phyloP scores from a whole-genome alignment of 2,113 vertebrate genomes.

The Hemibagrus wyckioides region DNA sequence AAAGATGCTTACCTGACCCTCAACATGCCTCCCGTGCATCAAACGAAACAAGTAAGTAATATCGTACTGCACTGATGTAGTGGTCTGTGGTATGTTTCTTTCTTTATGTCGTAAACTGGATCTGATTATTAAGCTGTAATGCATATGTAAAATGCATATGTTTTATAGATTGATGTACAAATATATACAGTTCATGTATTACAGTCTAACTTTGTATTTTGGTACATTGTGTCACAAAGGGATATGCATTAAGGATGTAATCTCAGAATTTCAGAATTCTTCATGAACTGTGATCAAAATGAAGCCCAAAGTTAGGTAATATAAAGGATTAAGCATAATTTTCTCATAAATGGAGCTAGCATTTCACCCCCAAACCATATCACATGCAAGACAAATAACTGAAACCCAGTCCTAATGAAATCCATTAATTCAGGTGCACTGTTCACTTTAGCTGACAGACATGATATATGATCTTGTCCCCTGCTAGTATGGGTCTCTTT shows the following conservation, averaged over 20 bases:
- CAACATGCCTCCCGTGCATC: conserved; percentile 63
- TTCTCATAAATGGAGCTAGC: not conserved
- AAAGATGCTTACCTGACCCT: conserved; percentile 58
- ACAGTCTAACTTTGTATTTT: not conserved
- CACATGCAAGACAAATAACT: conserved; percentile 42
- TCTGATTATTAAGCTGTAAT: not conserved
- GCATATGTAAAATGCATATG: not conserved
- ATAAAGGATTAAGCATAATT: not conserved
- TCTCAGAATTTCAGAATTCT: conserved; percentile 12
- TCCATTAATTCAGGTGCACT: conserved; percentile 48
- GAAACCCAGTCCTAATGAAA: conserved; percentile 56
- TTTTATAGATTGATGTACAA: not conserved
- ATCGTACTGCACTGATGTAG: not conserved
- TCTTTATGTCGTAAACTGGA: not conserved
- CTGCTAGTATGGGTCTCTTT: conserved; percentile 25
- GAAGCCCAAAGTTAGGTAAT: not conserved
- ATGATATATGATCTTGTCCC: conserved; percentile 40
- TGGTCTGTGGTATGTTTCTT: not conserved
- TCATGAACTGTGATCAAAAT: not conserved
- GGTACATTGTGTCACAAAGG: not conserved
- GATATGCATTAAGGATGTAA: not conserved
- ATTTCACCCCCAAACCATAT: conserved; percentile 35
- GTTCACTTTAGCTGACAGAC: conserved; percentile 56
- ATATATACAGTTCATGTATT: not conserved
- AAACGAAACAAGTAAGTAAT: conserved; percentile 69